Evolutionary conservation across 1,140 invertebrate species (phyloP).

Genomic region (Chironomus striatipennis): DNA sequence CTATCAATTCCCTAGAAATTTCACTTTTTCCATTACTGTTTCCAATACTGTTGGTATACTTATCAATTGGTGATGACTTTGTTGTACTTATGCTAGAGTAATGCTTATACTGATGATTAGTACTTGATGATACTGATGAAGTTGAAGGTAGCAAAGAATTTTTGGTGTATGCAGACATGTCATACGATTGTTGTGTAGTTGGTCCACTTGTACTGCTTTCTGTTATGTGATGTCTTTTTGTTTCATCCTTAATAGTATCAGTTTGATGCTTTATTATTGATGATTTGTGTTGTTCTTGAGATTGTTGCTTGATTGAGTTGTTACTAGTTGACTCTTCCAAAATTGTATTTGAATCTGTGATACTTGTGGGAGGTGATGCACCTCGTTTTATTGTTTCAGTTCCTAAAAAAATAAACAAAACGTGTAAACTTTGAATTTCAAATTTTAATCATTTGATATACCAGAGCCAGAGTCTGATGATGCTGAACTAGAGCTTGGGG

Average conservation of each 20-base stretch:
- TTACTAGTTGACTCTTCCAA: conserved; percentile 37
- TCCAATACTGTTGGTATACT: background rate
- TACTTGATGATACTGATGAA: background rate
- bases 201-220: conserved; percentile 21
- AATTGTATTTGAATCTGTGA: conserved; percentile 36
- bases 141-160: conserved; percentile 6
- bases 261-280: background rate
- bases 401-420: conserved; percentile 31
- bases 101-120: conserved; percentile 16
- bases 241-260: conserved; percentile 6
- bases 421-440: too few species aligned
- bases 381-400: conserved; percentile 41
- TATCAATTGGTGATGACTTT: background rate
- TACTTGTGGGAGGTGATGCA: conserved; percentile 33
- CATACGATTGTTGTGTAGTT: background rate
- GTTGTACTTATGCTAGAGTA: conserved; percentile 3
- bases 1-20: background rate
- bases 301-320: conserved; percentile 32
- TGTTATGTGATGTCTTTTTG: background rate
- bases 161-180: conserved; percentile 17
- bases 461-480: conserved; percentile 39
- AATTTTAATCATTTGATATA: too few species aligned
- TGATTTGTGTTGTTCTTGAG: background rate
- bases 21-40: background rate
- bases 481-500: conserved; percentile 41